Percentiles rank a stretch among this genome's conserved stretches.
These are phyloP conservation scores for Trididemnum clinides DNA, from an alignment of 23 tunicate species.

Conservation along the genomic window DNA sequence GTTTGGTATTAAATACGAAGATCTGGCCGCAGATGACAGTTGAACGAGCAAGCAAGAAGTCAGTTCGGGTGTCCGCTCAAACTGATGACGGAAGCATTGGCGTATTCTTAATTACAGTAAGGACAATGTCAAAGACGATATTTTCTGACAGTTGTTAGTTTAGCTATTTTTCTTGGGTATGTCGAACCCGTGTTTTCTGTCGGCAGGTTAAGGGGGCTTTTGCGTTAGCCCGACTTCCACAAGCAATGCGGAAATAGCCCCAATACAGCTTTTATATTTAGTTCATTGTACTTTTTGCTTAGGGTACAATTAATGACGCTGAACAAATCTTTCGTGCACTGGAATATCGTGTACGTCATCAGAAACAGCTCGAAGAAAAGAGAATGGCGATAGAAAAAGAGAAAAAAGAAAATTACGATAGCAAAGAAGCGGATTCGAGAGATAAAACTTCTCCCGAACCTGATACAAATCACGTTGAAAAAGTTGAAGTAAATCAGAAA, in stretches of 20 bases:
- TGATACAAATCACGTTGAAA: too few relatives aligned
- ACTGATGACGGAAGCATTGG: constrained; percentile 84
- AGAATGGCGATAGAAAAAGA: constrained; percentile 17
- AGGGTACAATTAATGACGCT: constrained; percentile 85
- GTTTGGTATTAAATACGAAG: constrained; percentile 93
- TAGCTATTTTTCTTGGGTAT: neutral
- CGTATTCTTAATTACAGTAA: constrained; percentile 74
- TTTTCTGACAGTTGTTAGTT: too few relatives aligned
- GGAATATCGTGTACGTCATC: constrained; percentile 83
- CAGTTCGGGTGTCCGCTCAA: constrained; percentile 91
- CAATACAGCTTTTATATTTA: too few relatives aligned
- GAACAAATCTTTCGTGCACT: constrained; percentile 84
- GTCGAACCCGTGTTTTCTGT: neutral
- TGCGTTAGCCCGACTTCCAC: too few relatives aligned
- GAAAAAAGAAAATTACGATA: constrained; percentile 3
- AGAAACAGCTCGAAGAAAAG: constrained; percentile 79
- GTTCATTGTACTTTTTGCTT: too few relatives aligned
- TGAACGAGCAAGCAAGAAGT: constrained; percentile 77
- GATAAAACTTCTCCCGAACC: too few relatives aligned
- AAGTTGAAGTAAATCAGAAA: too few relatives aligned
- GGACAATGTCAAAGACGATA: too few relatives aligned
- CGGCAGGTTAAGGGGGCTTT: neutral
- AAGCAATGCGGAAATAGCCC: neutral
- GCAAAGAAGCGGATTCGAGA: neutral
- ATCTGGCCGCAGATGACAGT: constrained; percentile 96